A percentile compares a stretch with the other conserved stretches of the same genome.
phyloP scores from a whole-genome alignment of 2,113 vertebrate genomes.

The Morone chrysops region DNA sequence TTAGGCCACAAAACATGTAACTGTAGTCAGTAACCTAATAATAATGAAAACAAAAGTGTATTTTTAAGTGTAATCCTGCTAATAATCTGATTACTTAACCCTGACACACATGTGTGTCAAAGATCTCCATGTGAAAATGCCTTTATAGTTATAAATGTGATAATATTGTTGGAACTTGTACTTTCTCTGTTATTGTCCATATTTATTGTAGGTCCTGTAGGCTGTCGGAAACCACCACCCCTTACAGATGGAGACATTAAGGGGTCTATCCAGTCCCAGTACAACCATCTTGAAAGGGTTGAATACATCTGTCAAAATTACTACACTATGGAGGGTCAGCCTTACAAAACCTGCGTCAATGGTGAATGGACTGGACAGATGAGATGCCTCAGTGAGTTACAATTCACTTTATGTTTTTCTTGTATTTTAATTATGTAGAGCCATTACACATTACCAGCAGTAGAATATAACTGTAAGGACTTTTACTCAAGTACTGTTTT shows the following conservation, averaged over 20 bases:
- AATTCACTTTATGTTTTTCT: not conserved
- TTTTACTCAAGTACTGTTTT: too few species aligned
- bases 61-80: too few species aligned
- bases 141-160: too few species aligned
- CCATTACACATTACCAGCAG: too few species aligned
- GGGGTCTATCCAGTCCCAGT: accelerated
- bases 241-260: conserved; percentile 38
- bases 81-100: too few species aligned
- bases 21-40: too few species aligned
- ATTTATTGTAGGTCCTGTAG: not conserved
- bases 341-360: conserved; percentile 43
- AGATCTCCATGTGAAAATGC: not conserved
- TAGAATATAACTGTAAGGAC: too few species aligned
- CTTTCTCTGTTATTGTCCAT: not conserved
- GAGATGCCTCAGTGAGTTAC: conserved; percentile 67
- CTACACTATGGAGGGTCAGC: not conserved
- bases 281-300: not conserved
- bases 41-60: too few species aligned
- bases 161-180: not conserved
- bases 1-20: too few species aligned
- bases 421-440: too few species aligned
- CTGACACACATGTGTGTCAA: too few species aligned
- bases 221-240: conserved; percentile 1
- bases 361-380: conserved; percentile 63
- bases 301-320: conserved; percentile 20